Percentiles rank a stretch among this genome's conserved stretches.
phyloP scores from a whole-genome alignment of 2,113 vertebrate species.

The Vireo altiloquus region DNA sequence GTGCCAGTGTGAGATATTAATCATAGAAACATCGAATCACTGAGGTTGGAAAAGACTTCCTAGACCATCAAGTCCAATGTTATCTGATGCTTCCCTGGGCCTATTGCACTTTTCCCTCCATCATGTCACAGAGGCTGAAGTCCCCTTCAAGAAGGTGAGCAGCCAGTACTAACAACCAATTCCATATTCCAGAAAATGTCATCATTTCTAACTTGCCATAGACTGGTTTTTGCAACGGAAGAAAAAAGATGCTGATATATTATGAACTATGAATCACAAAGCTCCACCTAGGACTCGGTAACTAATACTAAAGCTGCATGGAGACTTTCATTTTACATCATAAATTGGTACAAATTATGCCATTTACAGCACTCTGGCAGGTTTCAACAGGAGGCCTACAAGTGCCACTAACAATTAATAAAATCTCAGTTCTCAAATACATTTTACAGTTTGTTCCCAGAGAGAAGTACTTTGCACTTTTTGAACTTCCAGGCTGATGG shows the following conservation, averaged over 20 bases:
- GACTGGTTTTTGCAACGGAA: not conserved
- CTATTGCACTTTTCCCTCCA: not conserved
- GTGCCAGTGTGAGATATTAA: not conserved
- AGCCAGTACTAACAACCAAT: not conserved
- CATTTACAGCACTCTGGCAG: not conserved
- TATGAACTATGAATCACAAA: not conserved
- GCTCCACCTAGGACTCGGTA: not conserved
- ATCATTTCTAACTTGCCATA: not conserved
- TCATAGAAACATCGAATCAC: rapidly evolving
- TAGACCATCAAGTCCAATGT: not conserved
- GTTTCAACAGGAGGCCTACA: not conserved
- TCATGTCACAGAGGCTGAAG: not conserved
- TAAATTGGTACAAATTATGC: not conserved
- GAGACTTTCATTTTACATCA: not conserved
- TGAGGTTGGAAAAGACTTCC: not conserved
- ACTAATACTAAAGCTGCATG: not conserved
- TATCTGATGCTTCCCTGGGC: not conserved
- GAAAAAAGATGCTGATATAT: not conserved
- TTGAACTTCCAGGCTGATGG: slow-evolving; percentile 4
- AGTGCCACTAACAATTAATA: slow-evolving; percentile 19
- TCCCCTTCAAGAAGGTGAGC: not conserved
- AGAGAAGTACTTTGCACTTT: not conserved
- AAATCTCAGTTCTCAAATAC: not conserved
- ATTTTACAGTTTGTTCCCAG: not conserved
- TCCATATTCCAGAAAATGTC: not conserved